Evolutionary conservation across 2,797 vertebrate genomes (phyloP).

Genomic region (Crenichthys baileyi): DNA sequence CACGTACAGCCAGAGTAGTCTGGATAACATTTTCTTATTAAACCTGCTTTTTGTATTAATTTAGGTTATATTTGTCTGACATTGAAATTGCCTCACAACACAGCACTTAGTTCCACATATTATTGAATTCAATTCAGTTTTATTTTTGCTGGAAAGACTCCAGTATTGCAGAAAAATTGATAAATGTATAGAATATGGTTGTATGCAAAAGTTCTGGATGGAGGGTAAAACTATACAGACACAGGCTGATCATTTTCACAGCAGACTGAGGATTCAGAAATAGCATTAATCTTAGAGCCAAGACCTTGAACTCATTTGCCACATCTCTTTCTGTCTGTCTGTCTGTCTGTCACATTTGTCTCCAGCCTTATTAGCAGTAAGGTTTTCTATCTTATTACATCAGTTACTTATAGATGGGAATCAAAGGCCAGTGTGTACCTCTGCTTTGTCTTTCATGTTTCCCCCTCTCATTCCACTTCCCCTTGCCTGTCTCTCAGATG

Average conservation of each 20-base stretch:
- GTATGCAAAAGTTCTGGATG: constrained; percentile 2
- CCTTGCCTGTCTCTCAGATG: constrained; percentile 38
- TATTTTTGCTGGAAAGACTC: neutral
- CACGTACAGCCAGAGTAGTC: neutral
- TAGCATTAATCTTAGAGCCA: constrained; percentile 41
- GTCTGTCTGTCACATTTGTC: constrained; percentile 51
- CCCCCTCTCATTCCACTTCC: constrained; percentile 52
- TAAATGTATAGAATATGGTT: neutral
- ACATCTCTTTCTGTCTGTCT: neutral
- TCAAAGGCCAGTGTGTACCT: constrained; percentile 62
- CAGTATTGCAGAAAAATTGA: constrained; percentile 1
- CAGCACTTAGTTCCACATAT: too few species aligned
- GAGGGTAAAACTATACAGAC: constrained; percentile 33
- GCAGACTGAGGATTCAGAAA: constrained; percentile 52
- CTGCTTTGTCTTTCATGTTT: constrained; percentile 61
- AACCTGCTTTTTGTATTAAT: neutral
- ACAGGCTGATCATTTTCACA: constrained; percentile 46
- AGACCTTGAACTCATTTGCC: constrained; percentile 33
- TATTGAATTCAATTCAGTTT: too few species aligned
- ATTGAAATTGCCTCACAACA: neutral
- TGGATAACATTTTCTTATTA: neutral
- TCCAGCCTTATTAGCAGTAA: constrained; percentile 60
- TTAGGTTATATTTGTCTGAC: neutral
- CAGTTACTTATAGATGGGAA: constrained; percentile 60
- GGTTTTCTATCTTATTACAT: constrained; percentile 65